Evolutionary conservation across 2,888 invertebrate species (phyloP), one percentile per base, ranked within the genome.

Genomic region (Eristalis arbustorum): DNA sequence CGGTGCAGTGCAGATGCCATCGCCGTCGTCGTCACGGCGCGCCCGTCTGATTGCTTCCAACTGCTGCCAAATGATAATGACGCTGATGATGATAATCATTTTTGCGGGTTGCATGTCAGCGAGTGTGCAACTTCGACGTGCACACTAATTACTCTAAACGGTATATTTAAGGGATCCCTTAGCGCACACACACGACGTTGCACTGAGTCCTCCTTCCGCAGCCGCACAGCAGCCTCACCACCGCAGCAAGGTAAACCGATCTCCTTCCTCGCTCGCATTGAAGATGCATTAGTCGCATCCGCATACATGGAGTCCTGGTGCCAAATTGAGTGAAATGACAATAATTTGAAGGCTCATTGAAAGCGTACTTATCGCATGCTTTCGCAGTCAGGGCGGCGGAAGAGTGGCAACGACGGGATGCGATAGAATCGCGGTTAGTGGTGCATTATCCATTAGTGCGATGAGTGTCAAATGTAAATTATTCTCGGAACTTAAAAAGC

Each of bases 291-390:
- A 85, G 85, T 85, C 85, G 69, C 81, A 85, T 85, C 85, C 85
- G 85, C 73, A 77, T 85, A 69, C 85, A 81, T 69, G 74, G 37
- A 81, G 80, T 75, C 64, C 59, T 69, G 82, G 74, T 75, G 87
- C 82, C 83, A 88, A 88, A 88, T 88, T 88, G 85, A 85, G 83
- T 85, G 85, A 80, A 88, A 88, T 88, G 85, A 81, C 88, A 88
- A 85, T 88, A 81, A 88, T 88, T 88, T 88, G 82, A 85, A 80
- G 81, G 88, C 88, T 84, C 88, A 88, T 88, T 88, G 88, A 84
- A 81, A 88, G 85, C 74, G 74, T 78, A 78, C 85, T 82, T 82
- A 82, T 82, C 73, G 63, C 37, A 67, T 74, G 66, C 73, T 73
- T 68, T 77, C 77, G 42, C 6, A 18, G 82, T 71, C 79, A 75